Base-by-base conservation (phyloP, 2,888 invertebrate species). In the Tetramorium bicarinatum region DNA sequence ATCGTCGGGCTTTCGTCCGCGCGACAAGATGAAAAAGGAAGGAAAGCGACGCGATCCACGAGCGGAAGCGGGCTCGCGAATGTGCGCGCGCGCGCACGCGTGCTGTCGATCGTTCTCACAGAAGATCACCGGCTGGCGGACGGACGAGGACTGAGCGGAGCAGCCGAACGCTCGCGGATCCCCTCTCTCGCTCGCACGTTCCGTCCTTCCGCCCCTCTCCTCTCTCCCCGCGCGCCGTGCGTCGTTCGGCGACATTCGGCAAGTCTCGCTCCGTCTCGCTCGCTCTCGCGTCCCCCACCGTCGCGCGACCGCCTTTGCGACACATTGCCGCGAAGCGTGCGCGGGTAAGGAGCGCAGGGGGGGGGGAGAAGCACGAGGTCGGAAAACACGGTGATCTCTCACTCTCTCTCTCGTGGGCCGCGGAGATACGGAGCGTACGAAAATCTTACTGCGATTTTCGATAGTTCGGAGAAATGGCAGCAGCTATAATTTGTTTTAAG, bases 101-200 rank as follows among this genome's bases (percentile, higher is more conserved):
- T 85, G 83, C 87, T 88, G 85, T 87, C 91, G 92, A 89, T 88
- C 87, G 83, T 69, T 87, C 87, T 84, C 38, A 59, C 85, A 87
- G 91, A 89, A 87, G 89, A 91, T 89, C 91, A 93, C 92, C 93
- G 93, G 92, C 93, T 93, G 94, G 92, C 93, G 92, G 92, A 91
- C 93, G 93, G 93, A 92, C 92, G 94, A 94, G 94, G 93, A 94
- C 93, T 94, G 93, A 92, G 91, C 89, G 93, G 90, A 87, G 89
- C 90, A 90, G 92, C 92, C 93, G 94, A 93, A 92, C 92, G 92
- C 92, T 92, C 91, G 91, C 91, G 91, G 91, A 91, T 92, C 91
- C 93, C 93, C 94, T 89, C 86, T 84, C 75, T 71, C 81, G 87
- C 81, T 87, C 85, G 89, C 89, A 88, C 87, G 87, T 85, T 84